Evolutionary conservation across 2,888 invertebrate species (phyloP).

Genomic region (Microplitis deprimator): DNA sequence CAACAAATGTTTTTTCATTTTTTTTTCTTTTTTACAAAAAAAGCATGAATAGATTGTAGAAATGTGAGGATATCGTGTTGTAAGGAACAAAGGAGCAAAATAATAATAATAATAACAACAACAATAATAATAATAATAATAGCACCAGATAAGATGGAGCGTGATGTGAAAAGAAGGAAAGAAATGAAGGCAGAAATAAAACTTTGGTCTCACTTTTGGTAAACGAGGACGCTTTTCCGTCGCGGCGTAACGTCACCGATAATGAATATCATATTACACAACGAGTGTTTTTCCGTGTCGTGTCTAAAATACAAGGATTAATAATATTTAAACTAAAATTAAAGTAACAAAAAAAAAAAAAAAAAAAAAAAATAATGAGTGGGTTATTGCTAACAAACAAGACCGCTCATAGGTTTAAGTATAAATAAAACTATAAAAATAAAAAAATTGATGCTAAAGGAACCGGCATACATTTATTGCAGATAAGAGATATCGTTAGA

Average conservation of each 20-base stretch:
- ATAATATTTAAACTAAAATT: not conserved
- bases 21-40: not conserved
- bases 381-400: not conserved
- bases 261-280: constrained; percentile 51
- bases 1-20: not conserved
- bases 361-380: not conserved
- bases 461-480: constrained; percentile 50
- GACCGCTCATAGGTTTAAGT: constrained; percentile 2
- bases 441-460: constrained; percentile 38
- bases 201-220: constrained; percentile 10
- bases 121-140: constrained; percentile 8
- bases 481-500: constrained; percentile 63
- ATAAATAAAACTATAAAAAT: constrained; percentile 7
- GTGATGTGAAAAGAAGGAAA: not conserved
- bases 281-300: constrained; percentile 48
- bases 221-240: constrained; percentile 31
- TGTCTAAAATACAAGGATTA: constrained; percentile 13
- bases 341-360: not conserved
- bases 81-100: not conserved
- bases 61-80: constrained; percentile 12
- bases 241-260: constrained; percentile 44
- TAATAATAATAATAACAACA: not conserved
- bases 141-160: not conserved
- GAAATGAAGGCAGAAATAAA: constrained; percentile 28
- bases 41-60: not conserved